Conservation (phyloP, 2,888 invertebrate species). For the Eupeodes latifasciatus region DNA sequence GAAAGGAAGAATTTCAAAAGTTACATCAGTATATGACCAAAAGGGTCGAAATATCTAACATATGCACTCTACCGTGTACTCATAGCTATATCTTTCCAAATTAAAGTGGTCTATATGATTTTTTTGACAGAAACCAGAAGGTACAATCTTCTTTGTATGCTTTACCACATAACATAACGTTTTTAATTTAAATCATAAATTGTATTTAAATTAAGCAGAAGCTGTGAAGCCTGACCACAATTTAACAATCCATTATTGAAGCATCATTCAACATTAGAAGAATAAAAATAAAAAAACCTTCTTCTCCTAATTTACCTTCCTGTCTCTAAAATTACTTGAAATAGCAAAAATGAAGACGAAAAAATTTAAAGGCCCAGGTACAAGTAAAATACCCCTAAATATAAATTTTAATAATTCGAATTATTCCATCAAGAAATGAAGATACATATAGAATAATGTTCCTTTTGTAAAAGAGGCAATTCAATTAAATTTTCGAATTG, state of each 20-base stretch:
- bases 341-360: background rate
- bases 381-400: background rate
- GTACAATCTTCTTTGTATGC: background rate
- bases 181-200: conserved; percentile 27
- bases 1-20: too few species aligned
- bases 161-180: conserved; percentile 10
- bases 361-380: background rate
- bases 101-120: too few species aligned
- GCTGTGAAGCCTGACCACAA: conserved; percentile 19
- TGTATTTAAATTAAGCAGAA: conserved; percentile 25
- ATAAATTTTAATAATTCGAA: conserved; percentile 17
- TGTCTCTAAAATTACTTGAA: background rate
- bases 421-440: background rate
- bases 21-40: too few species aligned
- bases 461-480: conserved; percentile 22
- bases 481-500: conserved; percentile 43
- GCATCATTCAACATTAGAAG: background rate
- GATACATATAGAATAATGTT: too few species aligned
- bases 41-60: too few species aligned
- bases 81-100: too few species aligned
- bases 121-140: too few species aligned
- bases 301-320: conserved; percentile 4
- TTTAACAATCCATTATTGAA: conserved; percentile 26
- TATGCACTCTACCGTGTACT: too few species aligned
- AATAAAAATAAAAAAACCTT: background rate